Evolutionary conservation across 2,888 invertebrate species (phyloP), one percentile per base, ranked within the genome.

Genomic region (Lasioglossum figueresi): DNA sequence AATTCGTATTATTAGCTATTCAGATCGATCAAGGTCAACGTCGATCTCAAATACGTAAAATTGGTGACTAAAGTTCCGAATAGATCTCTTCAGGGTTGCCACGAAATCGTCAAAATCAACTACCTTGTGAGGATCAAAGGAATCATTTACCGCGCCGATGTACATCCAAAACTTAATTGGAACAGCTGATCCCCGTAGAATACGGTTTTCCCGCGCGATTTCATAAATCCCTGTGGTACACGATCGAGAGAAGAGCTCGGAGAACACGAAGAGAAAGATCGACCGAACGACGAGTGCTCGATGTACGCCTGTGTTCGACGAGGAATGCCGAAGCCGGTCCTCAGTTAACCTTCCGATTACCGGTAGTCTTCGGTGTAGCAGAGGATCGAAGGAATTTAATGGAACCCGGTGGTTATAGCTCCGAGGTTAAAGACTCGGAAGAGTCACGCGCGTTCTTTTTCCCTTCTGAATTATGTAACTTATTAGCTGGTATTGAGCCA

Each of bases 301-400:
- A 89, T 89, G 87, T 91, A 91, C 91, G 85, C 75, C 84, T 79
- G 87, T 87, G 91, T 90, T 90, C 80, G 71, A 89, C 85, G 82
- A 88, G 91, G 91, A 91, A 91, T 91, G 89, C 87, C 82, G 70
- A 79, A 86, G 85, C 84, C 84, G 73, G 83, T 84, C 75, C 80
- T 79, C n/a, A 56, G 85, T 77, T 81, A 89, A 89, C 83, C 87
- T 88, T 90, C 90, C 91, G 87, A 91, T 90, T 88, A 88, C 91
- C 68, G 89, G 91, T 91, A 91, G 91, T 89, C 90, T 70, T 70
- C 70, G 70, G 40, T 70, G 70, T 70, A 70, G n/a, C 70, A 88
- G 37, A 89, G 91, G 90, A 91, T 91, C 90, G 90, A 82, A 86
- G 89, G 90, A 92, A 93, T 93, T 92, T 92, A 91, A 93, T 93